Evolutionary conservation across 2,797 vertebrate species (phyloP).

Genomic region (Poecile montanus): DNA sequence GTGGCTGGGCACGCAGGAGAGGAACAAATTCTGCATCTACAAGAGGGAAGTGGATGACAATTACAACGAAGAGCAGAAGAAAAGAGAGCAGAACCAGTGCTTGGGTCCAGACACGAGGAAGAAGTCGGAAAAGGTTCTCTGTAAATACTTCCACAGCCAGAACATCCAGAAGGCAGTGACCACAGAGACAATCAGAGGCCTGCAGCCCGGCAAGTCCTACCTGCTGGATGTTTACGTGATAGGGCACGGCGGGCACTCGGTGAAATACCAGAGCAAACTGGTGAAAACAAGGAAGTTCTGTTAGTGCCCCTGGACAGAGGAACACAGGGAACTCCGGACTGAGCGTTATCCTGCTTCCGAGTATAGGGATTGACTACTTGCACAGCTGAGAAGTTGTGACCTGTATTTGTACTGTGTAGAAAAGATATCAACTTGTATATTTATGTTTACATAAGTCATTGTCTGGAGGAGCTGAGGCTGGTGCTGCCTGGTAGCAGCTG

Average conservation of each 20-base stretch:
- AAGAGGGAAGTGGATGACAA: conserved; percentile 88
- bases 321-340: conserved; percentile 83
- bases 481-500: conserved; percentile 57
- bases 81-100: conserved; percentile 93
- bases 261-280: conserved; percentile 98
- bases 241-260: conserved; percentile 92
- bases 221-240: conserved; percentile 97
- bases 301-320: conserved; percentile 82
- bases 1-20: conserved; percentile 96
- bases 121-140: conserved; percentile 95
- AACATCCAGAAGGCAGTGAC: conserved; percentile 97
- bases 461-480: conserved; percentile 57
- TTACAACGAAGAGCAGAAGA: conserved; percentile 90
- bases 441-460: conserved; percentile 84
- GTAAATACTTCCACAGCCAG: conserved; percentile 97
- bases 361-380: conserved; percentile 87
- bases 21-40: conserved; percentile 98
- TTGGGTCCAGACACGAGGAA: conserved; percentile 91
- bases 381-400: conserved; percentile 84
- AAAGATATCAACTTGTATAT: conserved; percentile 86
- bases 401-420: conserved; percentile 85
- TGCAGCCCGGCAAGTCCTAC: conserved; percentile 93
- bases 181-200: conserved; percentile 92
- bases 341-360: conserved; percentile 83
- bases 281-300: conserved; percentile 98